Percentiles rank a stretch among this genome's conserved stretches.
These are phyloP conservation scores for Stenodema calcarata DNA, from an alignment of 2,888 invertebrate species.

Conservation along the genomic window DNA sequence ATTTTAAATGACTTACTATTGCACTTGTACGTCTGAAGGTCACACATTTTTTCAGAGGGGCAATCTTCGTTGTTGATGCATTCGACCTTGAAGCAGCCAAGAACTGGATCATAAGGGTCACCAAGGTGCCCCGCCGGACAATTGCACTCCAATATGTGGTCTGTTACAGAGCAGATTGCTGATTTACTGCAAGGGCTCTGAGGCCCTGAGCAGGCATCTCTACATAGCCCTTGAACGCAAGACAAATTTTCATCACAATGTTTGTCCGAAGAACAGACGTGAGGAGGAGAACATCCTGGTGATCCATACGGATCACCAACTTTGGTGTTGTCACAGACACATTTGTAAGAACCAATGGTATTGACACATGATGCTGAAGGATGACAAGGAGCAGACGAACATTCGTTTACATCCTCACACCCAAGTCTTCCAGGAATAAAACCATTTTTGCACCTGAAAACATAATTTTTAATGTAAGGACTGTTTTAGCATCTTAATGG, in stretches of 20 bases:
- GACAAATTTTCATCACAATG: conserved; percentile 79
- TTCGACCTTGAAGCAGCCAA: conserved; percentile 90
- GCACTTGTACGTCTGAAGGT: conserved; percentile 77
- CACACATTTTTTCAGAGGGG: conserved; percentile 76
- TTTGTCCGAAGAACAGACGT: conserved; percentile 75
- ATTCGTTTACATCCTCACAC: conserved; percentile 85
- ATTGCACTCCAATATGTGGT: conserved; percentile 75
- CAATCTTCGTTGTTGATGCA: conserved; percentile 81
- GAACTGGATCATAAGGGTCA: conserved; percentile 75
- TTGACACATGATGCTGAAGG: conserved; percentile 80
- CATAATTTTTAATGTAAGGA: no score
- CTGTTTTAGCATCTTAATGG: no score
- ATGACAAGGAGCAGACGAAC: conserved; percentile 79
- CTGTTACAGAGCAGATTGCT: conserved; percentile 76
- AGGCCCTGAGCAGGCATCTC: conserved; percentile 76
- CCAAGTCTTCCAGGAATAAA: conserved; percentile 76
- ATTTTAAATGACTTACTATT: conserved; percentile 66
- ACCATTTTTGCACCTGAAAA: conserved; percentile 72
- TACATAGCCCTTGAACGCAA: conserved; percentile 78
- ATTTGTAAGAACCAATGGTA: conserved; percentile 79
- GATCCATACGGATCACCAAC: conserved; percentile 75
- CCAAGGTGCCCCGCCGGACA: conserved; percentile 85
- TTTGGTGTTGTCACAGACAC: conserved; percentile 78
- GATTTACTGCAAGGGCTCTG: conserved; percentile 76
- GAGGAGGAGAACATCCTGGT: conserved; percentile 79